phyloP scores from a whole-genome alignment of 1,140 invertebrate genomes.

The Drosophila truncata region DNA sequence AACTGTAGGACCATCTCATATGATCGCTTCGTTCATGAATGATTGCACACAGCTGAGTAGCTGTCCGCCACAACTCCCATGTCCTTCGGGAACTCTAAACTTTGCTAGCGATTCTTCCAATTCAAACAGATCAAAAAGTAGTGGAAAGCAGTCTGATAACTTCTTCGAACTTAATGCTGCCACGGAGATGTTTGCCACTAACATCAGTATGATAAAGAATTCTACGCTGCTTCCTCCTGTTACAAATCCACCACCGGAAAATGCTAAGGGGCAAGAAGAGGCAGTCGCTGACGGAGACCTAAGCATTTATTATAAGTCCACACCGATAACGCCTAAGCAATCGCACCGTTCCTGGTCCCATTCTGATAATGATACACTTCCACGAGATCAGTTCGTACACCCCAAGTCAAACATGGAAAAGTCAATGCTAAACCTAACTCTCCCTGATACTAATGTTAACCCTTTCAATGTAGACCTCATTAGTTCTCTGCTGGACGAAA shows the following conservation, averaged over 20 bases:
- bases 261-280: slow-evolving; percentile 28
- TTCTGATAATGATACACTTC: slow-evolving; percentile 8
- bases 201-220: slow-evolving; percentile 81
- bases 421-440: slow-evolving; percentile 40
- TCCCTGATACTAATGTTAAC: slow-evolving; percentile 84
- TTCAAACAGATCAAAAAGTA: background rate
- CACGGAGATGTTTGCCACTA: slow-evolving; percentile 74
- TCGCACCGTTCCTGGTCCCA: slow-evolving; percentile 61
- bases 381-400: slow-evolving; percentile 39
- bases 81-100: slow-evolving; percentile 2
- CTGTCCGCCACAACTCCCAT: slow-evolving; percentile 5
- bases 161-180: slow-evolving; percentile 77
- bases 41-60: slow-evolving; percentile 60
- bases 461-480: slow-evolving; percentile 87
- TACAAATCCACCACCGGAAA: background rate
- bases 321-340: slow-evolving; percentile 68
- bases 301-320: slow-evolving; percentile 75
- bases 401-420: slow-evolving; percentile 38
- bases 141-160: slow-evolving; percentile 10
- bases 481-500: slow-evolving; percentile 86
- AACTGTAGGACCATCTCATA: slow-evolving; percentile 21
- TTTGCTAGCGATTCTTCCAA: slow-evolving; percentile 13
- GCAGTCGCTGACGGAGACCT: slow-evolving; percentile 22
- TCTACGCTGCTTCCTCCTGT: slow-evolving; percentile 64
- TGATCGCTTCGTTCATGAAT: slow-evolving; percentile 64